phyloP scores from a whole-genome alignment of 2,797 vertebrate genomes.

The Anabas testudineus region DNA sequence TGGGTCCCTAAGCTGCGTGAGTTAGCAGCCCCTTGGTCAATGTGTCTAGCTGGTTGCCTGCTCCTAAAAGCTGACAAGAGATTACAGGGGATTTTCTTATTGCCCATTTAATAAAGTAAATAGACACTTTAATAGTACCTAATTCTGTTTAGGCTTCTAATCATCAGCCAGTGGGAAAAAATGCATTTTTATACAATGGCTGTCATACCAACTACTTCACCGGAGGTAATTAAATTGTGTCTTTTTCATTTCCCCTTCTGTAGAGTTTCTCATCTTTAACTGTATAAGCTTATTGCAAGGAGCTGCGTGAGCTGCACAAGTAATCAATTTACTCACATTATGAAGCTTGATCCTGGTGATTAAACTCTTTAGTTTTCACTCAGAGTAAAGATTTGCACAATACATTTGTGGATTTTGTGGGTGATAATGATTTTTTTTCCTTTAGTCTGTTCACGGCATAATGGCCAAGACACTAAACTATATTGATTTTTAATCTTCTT shows the following conservation, averaged over 20 bases:
- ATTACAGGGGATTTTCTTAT: conserved; percentile 50
- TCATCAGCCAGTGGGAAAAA: conserved; percentile 14
- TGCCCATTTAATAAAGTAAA: conserved; percentile 66
- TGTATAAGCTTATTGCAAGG: background rate
- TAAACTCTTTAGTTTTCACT: background rate
- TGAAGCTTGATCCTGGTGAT: conserved; percentile 1
- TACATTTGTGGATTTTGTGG: background rate
- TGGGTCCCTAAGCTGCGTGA: conserved; percentile 79
- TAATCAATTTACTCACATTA: conserved; percentile 8
- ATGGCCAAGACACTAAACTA: background rate
- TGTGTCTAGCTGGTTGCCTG: conserved; percentile 62
- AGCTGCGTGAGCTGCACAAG: background rate
- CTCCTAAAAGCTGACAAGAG: conserved; percentile 56
- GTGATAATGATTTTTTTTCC: conserved; percentile 17
- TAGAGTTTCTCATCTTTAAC: conserved; percentile 12
- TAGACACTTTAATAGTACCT: conserved; percentile 46
- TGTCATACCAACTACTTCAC: conserved; percentile 13
- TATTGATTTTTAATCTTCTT: conserved; percentile 9
- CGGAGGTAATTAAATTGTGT: background rate
- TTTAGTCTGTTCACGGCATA: background rate
- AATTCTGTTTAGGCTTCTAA: conserved; percentile 43
- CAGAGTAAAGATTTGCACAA: background rate
- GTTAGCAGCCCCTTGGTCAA: conserved; percentile 82
- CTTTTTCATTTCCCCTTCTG: conserved; percentile 9
- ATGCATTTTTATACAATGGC: conserved; percentile 7